These are phyloP conservation scores for Axis porcinus DNA, from an alignment of 2,113 vertebrate genomes.

Conservation along the genomic window DNA sequence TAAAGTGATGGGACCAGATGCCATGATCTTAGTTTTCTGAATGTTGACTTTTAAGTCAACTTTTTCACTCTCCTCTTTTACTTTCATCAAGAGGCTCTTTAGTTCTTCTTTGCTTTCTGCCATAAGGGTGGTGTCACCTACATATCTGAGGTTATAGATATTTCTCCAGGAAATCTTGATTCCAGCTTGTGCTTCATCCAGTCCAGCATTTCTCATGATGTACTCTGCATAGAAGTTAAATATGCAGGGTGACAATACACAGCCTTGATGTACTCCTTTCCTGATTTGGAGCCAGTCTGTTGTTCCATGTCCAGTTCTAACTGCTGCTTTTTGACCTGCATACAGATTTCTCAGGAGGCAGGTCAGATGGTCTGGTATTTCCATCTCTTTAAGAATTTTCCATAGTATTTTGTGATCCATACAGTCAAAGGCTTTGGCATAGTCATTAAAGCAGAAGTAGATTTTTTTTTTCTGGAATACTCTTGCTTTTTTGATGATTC, in stretches of 20 bases:
- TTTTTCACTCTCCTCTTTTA: neutral
- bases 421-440: too few relatives aligned
- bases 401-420: too few relatives aligned
- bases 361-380: neutral
- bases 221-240: neutral
- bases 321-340: neutral
- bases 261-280: neutral
- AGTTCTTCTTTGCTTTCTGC: neutral
- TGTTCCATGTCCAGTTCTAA: neutral
- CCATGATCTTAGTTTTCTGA: neutral
- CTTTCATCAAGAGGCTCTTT: neutral
- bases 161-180: neutral
- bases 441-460: too few relatives aligned
- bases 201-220: accelerated
- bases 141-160: neutral
- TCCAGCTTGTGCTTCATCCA: neutral
- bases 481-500: neutral
- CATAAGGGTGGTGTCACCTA: neutral
- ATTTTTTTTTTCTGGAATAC: neutral
- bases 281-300: neutral
- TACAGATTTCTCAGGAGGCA: neutral
- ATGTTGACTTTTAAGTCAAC: neutral
- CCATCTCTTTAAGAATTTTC: too few relatives aligned
- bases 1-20: neutral
- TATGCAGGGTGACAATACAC: neutral